A percentile compares a stretch with the other conserved stretches of the same genome.
Evolutionary conservation across 1,140 invertebrate species (phyloP).

Genomic region (Paramacrobiotus metropolitanus): DNA sequence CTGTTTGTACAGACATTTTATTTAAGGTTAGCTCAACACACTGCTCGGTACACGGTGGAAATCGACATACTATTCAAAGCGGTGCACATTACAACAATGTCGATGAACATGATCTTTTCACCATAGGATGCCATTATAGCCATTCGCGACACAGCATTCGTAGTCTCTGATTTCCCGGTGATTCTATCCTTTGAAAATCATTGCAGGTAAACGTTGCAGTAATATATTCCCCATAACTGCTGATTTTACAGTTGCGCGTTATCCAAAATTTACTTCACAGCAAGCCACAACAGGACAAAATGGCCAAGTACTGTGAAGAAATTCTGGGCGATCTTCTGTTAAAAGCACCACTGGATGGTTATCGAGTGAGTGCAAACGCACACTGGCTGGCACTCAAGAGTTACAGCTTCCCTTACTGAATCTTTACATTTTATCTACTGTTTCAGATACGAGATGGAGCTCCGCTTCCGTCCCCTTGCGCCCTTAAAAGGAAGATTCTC

Average conservation of each 20-base stretch:
- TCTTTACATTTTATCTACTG: constrained; percentile 3
- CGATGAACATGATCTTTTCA: not conserved
- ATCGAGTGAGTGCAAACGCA: constrained; percentile 60
- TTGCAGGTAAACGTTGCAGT: constrained; percentile 40
- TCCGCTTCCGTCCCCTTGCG: constrained; percentile 60
- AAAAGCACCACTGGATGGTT: constrained; percentile 66
- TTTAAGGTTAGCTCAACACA: too few relatives aligned
- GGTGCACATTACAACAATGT: constrained; percentile 8
- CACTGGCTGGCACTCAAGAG: too few relatives aligned
- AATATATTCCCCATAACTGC: too few relatives aligned
- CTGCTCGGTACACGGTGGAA: too few relatives aligned
- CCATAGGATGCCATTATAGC: constrained; percentile 75
- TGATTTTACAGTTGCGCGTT: too few relatives aligned
- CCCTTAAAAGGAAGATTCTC: constrained; percentile 76
- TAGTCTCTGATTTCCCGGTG: constrained; percentile 86
- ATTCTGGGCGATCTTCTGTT: constrained; percentile 76
- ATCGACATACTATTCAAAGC: too few relatives aligned
- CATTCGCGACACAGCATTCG: constrained; percentile 90
- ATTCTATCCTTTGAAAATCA: constrained; percentile 99
- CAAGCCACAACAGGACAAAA: constrained; percentile 83
- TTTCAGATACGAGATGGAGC: constrained; percentile 53
- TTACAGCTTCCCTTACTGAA: not conserved
- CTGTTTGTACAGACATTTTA: constrained; percentile 96
- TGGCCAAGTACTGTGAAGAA: constrained; percentile 97
- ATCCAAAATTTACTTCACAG: constrained; percentile 27